Evolutionary conservation across 1,140 invertebrate genomes (phyloP), one percentile per base, ranked within the genome.

Genomic region (Drosophila neocordata): DNA sequence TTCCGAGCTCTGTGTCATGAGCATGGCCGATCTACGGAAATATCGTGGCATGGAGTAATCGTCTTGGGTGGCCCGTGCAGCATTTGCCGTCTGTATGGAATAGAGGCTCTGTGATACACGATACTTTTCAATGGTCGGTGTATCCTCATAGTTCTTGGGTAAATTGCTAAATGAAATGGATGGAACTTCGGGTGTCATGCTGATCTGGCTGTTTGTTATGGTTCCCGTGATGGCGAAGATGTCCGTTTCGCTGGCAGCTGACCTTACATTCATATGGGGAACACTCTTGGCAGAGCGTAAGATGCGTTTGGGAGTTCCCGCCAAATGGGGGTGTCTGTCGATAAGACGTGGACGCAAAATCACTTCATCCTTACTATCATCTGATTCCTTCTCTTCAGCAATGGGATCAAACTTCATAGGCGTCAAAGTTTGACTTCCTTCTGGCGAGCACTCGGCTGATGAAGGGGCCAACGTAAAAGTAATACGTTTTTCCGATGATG

Each of bases 11-110:
- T 91, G 91, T 5, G 79, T 81, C 61, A 88, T 9, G 1, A 87
- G 65, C 69, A 91, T 78, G n/a, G 79, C 84, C 0, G 89, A 91
- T 1, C 84, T 79, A 0, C 90, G 73, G 73, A 91, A 92, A 31
- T 92, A 92, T 1, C 91, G 73, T 7, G 91, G 91, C 91, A 92
- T 92, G 0, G 91, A 91, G 60, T 90, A 92, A 61, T 92, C 91
- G 37, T 79, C 75, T 38, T 83, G 72, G 1, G 72, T 79, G 35
- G 82, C 81, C 18, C 74, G 65, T 0, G 83, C 87, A 5, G 75
- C 88, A 69, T 91, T 91, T 2, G 91, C 90, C 11, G 84, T 91
- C 59, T 92, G 91, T 51, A 92, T 91, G 13, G 89, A 90, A 18
- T 92, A 91, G 2, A 92, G 71, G 56, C 89, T 91, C 55, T 89